Evolutionary conservation across 2,113 vertebrate genomes (phyloP), one percentile per base, ranked within the genome.

Genomic region (Chionodraco myersi): DNA sequence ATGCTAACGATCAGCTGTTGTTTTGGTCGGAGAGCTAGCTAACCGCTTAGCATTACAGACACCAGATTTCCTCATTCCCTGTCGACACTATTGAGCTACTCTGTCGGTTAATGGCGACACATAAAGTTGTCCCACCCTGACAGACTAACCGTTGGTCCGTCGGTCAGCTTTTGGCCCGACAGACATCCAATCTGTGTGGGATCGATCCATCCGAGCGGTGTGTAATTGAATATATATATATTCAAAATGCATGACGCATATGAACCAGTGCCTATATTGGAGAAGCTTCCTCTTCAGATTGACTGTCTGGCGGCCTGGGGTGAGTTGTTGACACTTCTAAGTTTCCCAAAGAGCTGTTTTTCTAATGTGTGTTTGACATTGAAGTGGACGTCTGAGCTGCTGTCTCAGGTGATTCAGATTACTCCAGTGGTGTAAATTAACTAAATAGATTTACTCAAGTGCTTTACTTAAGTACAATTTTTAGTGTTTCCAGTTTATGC

Each of bases 291-390:
- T 53, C 94, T 99, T 57, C 97, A 99, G 91, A 98, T 98, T 53
- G 98, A 99, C 94, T 99, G 97, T 41, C 86, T 99, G 73, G 97
- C 98, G 63, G 97, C 97, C 74, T 99, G 98, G 97, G 97, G 97
- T 98, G 84, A 97, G 96, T 90, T 56, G 9, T 73, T 72, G 10
- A 62, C 59, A 61, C 63, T n/a, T 14, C 1, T 9, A 23, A 36
- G 16, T 18, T 15, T 0, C 26, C 18, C 16, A 6, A 41, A 41
- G 6, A 36, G 64, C 9, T 51, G 4, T 36, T 51, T 9, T 57
- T n/a, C 0, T 14, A 48, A 30, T 18, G 44, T 5, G 16, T 59
- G 4, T 53, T 0, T 76, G 66, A 52, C 73, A 62, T 26, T 60
- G 57, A 56, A 48, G 8, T 30, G 30, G 30, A 30, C 30, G 36